Conservation (phyloP, 2,888 invertebrate species). For the Erebia epiphron region DNA sequence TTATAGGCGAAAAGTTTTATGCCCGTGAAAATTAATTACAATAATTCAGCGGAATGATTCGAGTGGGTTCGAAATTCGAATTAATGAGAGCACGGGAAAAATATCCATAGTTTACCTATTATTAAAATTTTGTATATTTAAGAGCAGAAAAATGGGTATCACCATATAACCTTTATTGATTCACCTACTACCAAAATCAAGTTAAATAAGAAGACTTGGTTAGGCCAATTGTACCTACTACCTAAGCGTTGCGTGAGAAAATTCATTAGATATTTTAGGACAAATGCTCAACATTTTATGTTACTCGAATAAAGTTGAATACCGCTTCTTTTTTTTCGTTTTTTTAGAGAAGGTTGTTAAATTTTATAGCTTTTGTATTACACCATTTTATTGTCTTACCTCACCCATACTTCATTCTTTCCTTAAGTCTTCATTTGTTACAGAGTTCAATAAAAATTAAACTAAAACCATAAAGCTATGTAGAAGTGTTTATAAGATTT, state of each 20-base stretch:
- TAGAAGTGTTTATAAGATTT: constrained; percentile 3
- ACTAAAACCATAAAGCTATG: neutral
- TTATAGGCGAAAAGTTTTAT: constrained; percentile 15
- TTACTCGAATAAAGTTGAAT: neutral
- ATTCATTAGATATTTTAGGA: neutral
- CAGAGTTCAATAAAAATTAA: neutral
- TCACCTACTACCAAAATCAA: too few relatives aligned
- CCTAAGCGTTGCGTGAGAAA: neutral
- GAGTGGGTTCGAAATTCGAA: neutral
- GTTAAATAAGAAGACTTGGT: too few relatives aligned
- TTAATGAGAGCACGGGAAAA: constrained; percentile 1
- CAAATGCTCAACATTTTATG: neutral
- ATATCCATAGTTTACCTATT: neutral
- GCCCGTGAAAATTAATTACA: constrained; percentile 16
- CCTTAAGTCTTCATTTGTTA: neutral
- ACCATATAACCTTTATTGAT: too few relatives aligned
- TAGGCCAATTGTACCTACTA: too few relatives aligned
- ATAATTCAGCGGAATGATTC: constrained; percentile 11
- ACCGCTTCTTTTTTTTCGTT: neutral
- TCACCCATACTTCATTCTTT: neutral
- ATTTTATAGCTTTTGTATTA: constrained; percentile 15
- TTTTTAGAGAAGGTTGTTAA: neutral
- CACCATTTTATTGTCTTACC: neutral
- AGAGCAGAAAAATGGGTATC: neutral
- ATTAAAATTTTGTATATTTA: neutral